phyloP scores from a whole-genome alignment of 2,113 vertebrate species.

The Tychaedon coryphoeus region DNA sequence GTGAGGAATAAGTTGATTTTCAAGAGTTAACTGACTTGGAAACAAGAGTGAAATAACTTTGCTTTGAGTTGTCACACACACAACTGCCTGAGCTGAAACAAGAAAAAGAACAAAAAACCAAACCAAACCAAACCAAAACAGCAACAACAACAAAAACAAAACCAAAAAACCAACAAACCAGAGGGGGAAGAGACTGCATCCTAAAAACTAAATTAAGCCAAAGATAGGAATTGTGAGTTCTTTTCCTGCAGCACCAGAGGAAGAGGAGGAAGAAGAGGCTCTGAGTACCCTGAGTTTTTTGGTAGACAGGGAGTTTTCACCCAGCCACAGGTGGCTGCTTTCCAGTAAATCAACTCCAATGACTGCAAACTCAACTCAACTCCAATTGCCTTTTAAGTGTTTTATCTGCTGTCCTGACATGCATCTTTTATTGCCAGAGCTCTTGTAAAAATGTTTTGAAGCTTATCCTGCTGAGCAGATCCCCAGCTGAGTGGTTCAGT shows the following conservation, averaged over 20 bases:
- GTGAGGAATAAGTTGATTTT: background rate
- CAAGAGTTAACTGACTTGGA: background rate
- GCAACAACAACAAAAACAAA: no score
- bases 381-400: rapidly evolving
- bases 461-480: background rate
- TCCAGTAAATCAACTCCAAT: background rate
- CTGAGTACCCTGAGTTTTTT: background rate
- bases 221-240: background rate
- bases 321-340: background rate
- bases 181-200: background rate
- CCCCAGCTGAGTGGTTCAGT: background rate
- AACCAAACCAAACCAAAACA: background rate
- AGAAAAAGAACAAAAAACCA: background rate
- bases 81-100: background rate
- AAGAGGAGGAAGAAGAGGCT: background rate
- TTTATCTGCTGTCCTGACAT: background rate
- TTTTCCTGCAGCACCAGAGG: background rate
- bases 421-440: background rate
- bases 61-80: background rate
- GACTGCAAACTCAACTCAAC: background rate
- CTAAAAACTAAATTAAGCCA: background rate
- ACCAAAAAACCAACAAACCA: background rate
- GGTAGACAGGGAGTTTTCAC: background rate
- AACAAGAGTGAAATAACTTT: background rate
- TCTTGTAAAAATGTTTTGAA: background rate